Evolutionary conservation across 1,140 invertebrate genomes (phyloP), one percentile per base, ranked within the genome.

Genomic region (Magallana ariakensis): DNA sequence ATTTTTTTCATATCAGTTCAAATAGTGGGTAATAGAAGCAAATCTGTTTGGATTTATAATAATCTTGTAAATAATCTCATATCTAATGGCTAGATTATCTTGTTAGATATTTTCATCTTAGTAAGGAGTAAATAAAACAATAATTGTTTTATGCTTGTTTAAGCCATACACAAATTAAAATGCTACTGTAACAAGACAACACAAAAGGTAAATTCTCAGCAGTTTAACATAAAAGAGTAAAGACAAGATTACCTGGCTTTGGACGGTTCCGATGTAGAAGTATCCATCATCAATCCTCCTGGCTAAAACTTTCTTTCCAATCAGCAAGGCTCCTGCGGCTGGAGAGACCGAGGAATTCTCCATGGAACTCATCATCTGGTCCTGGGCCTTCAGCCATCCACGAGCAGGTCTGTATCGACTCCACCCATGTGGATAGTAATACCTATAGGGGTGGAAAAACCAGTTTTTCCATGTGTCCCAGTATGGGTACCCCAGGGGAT

Each of bases 251-350:
- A 95, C 94, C 92, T 95, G 94, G 88, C 92, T 94, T 85, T 94
- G 91, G 13, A 95, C 93, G 54, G 87, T 93, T 57, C 93, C 94
- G 46, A 90, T 86, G 84, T 95, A 94, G 87, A 94, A 95, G 81
- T 92, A 93, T 11, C 94, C 94, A 92, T 95, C 94, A 83, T 91
- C 90, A 56, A 93, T 88, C 57, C 93, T 86, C 85, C 94, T 85
- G 9, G 94, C 93, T 46, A 95, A 83, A 26, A 94, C 93, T 89
- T 89, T 89, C 83, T 93, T 92, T 13, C 92, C 92, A 81, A 94
- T 91, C 10, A 95, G 88, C 11, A 95, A 80, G 33, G 93, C 90
- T 2, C 94, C 94, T 19, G 94, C 93, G 13, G 93, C 92, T 62
- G 93, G 94, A 8, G 92, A 93, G 5, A 94, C 60, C 22, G 81